Evolutionary conservation across 2,113 vertebrate genomes (phyloP), one percentile per base, ranked within the genome.

Genomic region (Microcebus jonahi): DNA sequence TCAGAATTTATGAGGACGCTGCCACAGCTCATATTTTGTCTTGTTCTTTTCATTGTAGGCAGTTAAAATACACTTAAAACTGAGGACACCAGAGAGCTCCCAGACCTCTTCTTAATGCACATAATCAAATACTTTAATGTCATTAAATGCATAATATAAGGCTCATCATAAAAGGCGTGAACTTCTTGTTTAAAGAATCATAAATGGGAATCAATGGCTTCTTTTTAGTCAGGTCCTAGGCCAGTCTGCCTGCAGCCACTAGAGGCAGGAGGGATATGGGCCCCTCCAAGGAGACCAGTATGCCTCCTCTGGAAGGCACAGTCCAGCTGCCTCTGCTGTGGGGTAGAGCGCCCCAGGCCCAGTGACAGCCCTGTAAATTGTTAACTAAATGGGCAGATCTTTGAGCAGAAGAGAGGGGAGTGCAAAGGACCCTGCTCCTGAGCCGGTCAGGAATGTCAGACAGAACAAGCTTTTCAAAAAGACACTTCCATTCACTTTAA

Each of bases 401-500:
- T 48, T 96, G 84, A 77, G 94, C 97, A 94, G 96, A 97, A 95
- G 97, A 97, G 97, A 98, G 93, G 96, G 80, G 96, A 96, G 90
- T 81, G 88, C 97, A 98, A 98, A 98, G 97, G 97, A 95, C 94
- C 97, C 98, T 97, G 95, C 94, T 97, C 98, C 68, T 90, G 97
- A 97, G 96, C 97, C 85, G 96, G 98, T 98, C 98, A 98, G 97
- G 91, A 98, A 97, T 98, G 97, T 98, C 98, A 98, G 98, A 98
- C 97, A 95, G 97, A 98, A 98, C 97, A 97, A 98, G 97, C 97
- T 98, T 98, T 99, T 98, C 98, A 98, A 98, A 98, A 98, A 98
- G 97, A 98, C 84, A 93, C 98, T 98, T 98, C 94, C 98, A 98
- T 98, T 99, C 98, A 98, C 96, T 98, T 96, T 98, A 98, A 98